Evolutionary conservation across 2,888 invertebrate species (phyloP), one percentile per base, ranked within the genome.

Genomic region (Agonopterix arenella): DNA sequence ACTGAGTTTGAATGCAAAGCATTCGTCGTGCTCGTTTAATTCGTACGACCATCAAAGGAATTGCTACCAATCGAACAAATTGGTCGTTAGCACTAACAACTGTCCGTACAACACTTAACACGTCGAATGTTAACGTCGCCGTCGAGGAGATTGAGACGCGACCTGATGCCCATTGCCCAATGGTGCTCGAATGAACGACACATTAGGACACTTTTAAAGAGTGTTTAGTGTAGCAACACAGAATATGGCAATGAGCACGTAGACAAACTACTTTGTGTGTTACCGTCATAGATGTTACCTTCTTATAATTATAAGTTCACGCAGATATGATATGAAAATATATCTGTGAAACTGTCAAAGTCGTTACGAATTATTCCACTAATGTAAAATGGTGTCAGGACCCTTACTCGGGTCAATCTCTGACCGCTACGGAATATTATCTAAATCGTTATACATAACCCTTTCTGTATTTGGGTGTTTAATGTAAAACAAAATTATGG

Each of bases 51-150:
- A 46, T 48, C 50, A 46, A 42, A 38, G 48, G 49, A 50, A 52
- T 52, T 45, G 52, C 52, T 52, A 52, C 50, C 52, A 50, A 52
- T 52, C 49, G 52, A 50, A 52, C 47, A 50, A 52, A 52, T 52
- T 50, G 50, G 11, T 38, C 45, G 42, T 50, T 46, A 48, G 47
- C 48, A 52, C 47, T 47, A 5, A 40, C 28, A 28, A 28, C 28
- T 28, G 38, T n/a, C 9, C 8, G 44, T n/a, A 40, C 45, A 40
- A 45, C 48, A 45, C 38, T 48, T 44, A 7, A n/a, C 36, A 16
- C 16, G 11, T 8, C 16, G 47, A 47, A 42, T 47, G 13, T 13
- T 37, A 42, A 47, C 16, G 44, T 44, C 48, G 48, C n/a, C n/a
- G 8, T 18, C 9, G 11, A 40, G 37, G n/a, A 9, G 36, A 4